These are phyloP conservation scores for Meandrusa payeni DNA, from an alignment of 2,888 invertebrate species.

Conservation along the genomic window DNA sequence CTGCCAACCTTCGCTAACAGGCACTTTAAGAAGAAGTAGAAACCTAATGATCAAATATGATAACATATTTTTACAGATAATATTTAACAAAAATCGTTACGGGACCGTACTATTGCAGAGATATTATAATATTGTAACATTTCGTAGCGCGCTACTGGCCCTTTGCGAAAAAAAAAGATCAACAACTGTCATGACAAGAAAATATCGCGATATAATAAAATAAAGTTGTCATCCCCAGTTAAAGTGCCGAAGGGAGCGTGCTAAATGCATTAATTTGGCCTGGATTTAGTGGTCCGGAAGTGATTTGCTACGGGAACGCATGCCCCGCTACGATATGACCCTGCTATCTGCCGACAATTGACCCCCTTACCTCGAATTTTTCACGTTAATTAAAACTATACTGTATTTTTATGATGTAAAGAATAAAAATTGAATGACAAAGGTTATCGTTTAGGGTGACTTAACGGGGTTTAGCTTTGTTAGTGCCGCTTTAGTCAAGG, in stretches of 20 bases:
- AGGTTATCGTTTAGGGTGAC: conserved; percentile 40
- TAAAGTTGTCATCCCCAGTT: conserved; percentile 79
- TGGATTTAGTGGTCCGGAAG: conserved; percentile 80
- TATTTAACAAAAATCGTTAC: no score
- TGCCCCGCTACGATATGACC: conserved; percentile 68
- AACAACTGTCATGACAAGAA: conserved; percentile 69
- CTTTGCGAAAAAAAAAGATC: conserved; percentile 28
- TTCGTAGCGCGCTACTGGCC: background rate
- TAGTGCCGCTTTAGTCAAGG: conserved; percentile 57
- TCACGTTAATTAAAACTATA: conserved; percentile 45
- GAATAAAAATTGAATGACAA: conserved; percentile 36
- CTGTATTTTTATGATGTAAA: conserved; percentile 41
- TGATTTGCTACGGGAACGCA: conserved; percentile 80
- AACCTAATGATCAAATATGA: no score
- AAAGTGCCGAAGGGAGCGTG: conserved; percentile 68
- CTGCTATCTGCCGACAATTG: conserved; percentile 54
- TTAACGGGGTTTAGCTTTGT: conserved; percentile 53
- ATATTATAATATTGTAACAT: conserved; percentile 25
- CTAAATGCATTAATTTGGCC: conserved; percentile 81
- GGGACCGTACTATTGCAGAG: no score
- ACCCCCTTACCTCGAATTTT: conserved; percentile 55
- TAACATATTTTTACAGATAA: no score
- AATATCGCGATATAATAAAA: conserved; percentile 76
- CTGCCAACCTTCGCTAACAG: no score
- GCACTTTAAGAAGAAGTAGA: no score